Conservation (phyloP, 2,888 invertebrate species). For the Andrena trimmerana region DNA sequence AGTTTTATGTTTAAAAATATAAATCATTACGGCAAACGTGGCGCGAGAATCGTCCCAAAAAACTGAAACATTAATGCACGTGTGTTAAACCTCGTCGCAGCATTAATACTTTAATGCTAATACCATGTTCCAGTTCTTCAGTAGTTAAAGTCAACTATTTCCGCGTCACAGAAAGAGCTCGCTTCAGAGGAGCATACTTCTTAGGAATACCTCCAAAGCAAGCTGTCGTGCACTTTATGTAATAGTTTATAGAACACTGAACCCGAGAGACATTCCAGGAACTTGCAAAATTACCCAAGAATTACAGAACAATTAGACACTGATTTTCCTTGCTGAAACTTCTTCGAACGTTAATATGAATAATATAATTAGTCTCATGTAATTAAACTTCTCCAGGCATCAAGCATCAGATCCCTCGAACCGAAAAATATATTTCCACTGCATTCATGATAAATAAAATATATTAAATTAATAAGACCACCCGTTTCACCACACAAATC, state of each 20-base stretch:
- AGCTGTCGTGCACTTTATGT: constrained; percentile 4
- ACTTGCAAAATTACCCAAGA: background rate
- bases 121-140: constrained; percentile 12
- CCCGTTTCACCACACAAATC: no score
- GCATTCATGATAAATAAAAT: no score
- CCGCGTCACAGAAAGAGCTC: background rate
- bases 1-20: background rate
- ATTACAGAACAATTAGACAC: background rate
- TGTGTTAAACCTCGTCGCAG: background rate
- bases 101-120: constrained; percentile 9
- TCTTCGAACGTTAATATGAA: background rate
- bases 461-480: no score
- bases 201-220: constrained; percentile 19
- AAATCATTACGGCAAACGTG: background rate
- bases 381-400: no score
- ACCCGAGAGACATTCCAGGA: background rate
- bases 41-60: background rate
- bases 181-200: constrained; percentile 34
- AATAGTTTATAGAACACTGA: constrained; percentile 28
- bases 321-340: background rate
- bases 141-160: constrained; percentile 34
- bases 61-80: background rate
- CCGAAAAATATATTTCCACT: no score
- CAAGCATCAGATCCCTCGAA: no score
- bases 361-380: no score